These are phyloP conservation scores for Deroplatys truncata DNA, from an alignment of 2,888 invertebrate species.

Conservation along the genomic window DNA sequence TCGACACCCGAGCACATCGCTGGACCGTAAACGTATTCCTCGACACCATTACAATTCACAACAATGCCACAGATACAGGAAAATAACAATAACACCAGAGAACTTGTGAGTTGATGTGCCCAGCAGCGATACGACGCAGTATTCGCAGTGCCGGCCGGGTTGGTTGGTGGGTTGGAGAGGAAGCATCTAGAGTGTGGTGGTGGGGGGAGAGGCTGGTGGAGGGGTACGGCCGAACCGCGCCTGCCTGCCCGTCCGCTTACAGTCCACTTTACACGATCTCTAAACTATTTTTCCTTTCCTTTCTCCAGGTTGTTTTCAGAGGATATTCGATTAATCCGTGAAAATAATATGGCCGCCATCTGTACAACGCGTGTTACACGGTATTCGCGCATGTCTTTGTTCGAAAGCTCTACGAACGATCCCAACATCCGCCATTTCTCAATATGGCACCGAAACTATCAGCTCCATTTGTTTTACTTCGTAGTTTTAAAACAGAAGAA, in stretches of 20 bases:
- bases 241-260: not conserved
- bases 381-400: not conserved
- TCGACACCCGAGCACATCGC: not conserved
- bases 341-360: not conserved
- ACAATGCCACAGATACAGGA: not conserved
- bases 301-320: not conserved
- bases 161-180: not conserved
- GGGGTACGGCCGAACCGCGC: conserved; percentile 1
- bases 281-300: not conserved
- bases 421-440: not conserved
- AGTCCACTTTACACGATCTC: not conserved
- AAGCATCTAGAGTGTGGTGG: not conserved
- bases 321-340: not conserved
- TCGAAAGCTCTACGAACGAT: not conserved
- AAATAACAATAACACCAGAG: not conserved
- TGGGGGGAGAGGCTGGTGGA: not conserved
- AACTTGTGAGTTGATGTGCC: not conserved
- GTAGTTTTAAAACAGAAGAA: too few species aligned
- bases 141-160: conserved; percentile 3
- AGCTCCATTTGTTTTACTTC: too few species aligned
- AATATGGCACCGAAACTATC: not conserved
- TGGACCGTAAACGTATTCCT: not conserved
- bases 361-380: not conserved
- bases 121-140: conserved; percentile 7
- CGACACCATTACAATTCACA: not conserved